Evolutionary conservation across 37 sponge, comb jelly and placozoan species (phyloP).

Genomic region (Hormiphora californensis): DNA sequence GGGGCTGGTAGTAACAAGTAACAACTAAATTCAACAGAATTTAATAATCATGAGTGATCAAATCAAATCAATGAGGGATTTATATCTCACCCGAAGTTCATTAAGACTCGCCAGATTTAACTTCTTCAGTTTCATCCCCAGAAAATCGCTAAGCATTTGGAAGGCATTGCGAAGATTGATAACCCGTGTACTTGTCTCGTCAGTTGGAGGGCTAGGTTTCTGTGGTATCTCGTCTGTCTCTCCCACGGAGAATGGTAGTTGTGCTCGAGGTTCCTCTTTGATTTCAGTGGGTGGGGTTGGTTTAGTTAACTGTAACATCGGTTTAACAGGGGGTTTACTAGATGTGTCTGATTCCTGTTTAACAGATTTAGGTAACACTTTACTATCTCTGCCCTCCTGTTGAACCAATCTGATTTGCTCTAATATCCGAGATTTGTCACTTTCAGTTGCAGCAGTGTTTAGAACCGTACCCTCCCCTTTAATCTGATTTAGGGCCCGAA

Average conservation of each 20-base stretch:
- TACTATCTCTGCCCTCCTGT: not conserved
- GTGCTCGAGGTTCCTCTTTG: conserved; percentile 27
- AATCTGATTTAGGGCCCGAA: conserved; percentile 41
- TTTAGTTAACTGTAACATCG: conserved; percentile 27
- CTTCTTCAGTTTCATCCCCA: conserved; percentile 51
- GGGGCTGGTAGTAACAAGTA: too few relatives aligned
- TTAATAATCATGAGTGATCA: too few relatives aligned
- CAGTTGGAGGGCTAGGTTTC: conserved; percentile 38
- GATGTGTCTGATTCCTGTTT: conserved; percentile 10
- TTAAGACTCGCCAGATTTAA: conserved; percentile 26
- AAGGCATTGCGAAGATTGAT: conserved; percentile 48
- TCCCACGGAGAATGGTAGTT: conserved; percentile 10
- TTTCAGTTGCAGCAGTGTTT: not conserved
- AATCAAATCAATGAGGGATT: not conserved
- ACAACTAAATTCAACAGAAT: too few relatives aligned
- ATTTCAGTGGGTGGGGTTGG: conserved; percentile 38
- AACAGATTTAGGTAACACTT: not conserved
- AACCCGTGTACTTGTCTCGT: conserved; percentile 45
- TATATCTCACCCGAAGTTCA: conserved; percentile 24
- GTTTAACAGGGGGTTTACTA: not conserved
- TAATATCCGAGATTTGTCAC: conserved; percentile 12
- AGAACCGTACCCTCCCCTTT: not conserved
- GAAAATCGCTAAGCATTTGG: conserved; percentile 50
- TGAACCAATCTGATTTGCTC: not conserved
- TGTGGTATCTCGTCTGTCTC: conserved; percentile 22